A percentile compares a stretch with the other conserved stretches of the same genome.
These are phyloP conservation scores for Atethmia centrago DNA, from an alignment of 2,888 invertebrate genomes.

Conservation along the genomic window DNA sequence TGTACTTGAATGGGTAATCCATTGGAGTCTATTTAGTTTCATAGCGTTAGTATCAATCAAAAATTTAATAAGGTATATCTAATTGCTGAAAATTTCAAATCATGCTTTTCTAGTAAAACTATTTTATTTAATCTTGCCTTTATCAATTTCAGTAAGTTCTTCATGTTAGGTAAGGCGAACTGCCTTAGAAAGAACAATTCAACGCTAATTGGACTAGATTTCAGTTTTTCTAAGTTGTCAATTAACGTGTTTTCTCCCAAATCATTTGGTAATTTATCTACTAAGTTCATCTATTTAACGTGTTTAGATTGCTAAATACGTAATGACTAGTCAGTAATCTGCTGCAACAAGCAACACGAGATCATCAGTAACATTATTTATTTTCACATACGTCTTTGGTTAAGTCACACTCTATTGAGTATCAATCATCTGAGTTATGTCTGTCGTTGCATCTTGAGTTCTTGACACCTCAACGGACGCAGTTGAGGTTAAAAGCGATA, in stretches of 20 bases:
- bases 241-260: neutral
- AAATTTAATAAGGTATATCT: neutral
- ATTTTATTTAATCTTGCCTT: neutral
- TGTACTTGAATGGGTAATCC: constrained; percentile 17
- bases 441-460: constrained; percentile 28
- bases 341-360: constrained; percentile 5
- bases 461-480: constrained; percentile 10
- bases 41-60: neutral
- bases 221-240: too few species aligned
- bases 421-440: constrained; percentile 48
- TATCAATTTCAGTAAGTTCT: neutral
- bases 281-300: neutral
- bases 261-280: neutral
- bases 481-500: constrained; percentile 47
- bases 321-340: neutral
- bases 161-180: neutral
- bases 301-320: neutral
- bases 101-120: neutral
- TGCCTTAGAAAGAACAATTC: neutral
- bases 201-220: too few species aligned
- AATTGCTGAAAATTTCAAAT: neutral
- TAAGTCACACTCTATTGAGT: constrained; percentile 54
- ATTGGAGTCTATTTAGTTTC: constrained; percentile 1
- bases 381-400: constrained; percentile 48
- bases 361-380: constrained; percentile 21